Base-by-base conservation (phyloP, 1,140 invertebrate species). In the Halotydeus destructor region DNA sequence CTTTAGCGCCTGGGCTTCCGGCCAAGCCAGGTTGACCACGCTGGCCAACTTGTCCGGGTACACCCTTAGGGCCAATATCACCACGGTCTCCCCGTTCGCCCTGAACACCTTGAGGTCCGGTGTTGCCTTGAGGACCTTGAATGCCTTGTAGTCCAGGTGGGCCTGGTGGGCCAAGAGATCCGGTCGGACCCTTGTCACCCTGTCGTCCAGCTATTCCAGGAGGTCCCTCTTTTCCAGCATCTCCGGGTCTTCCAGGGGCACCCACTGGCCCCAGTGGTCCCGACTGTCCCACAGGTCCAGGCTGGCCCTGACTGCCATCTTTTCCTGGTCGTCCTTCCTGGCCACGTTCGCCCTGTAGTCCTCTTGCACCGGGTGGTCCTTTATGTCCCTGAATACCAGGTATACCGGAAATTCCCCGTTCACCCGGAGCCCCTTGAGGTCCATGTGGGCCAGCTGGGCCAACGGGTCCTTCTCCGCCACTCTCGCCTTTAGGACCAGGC, bases 371-470 rank as follows among this genome's bases (percentile, higher is more conserved):
- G 22, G 48, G 38, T 21, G 47, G 44, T 14, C 58, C 48, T 19
- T 18, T 43, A 21, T n/a, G n/a, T n/a, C n/a, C n/a, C n/a, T n/a
- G n/a, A n/a, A n/a, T n/a, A n/a, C n/a, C n/a, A n/a, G n/a, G n/a
- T n/a, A n/a, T n/a, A n/a, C n/a, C n/a, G n/a, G n/a, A n/a, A n/a
- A n/a, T n/a, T n/a, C n/a, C n/a, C n/a, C n/a, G n/a, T n/a, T 40
- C 27, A 22, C 46, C 57, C 39, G 49, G 35, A 1, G 50, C 50
- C 24, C 57, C 57, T 2, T 14, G n/a, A 25, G 64, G 54, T 37
- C 69, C 70, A 50, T 63, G 66, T 11, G 59, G 49, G 31, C 70
- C 70, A 33, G 65, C 59, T 25, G 41, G 43, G 16, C 54, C 54
- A 12, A 22, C 16, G 2, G 35, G 21, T 11, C n/a, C n/a, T n/a